Evolutionary conservation across 2,888 invertebrate species (phyloP).

Genomic region (Xylocampa areola): DNA sequence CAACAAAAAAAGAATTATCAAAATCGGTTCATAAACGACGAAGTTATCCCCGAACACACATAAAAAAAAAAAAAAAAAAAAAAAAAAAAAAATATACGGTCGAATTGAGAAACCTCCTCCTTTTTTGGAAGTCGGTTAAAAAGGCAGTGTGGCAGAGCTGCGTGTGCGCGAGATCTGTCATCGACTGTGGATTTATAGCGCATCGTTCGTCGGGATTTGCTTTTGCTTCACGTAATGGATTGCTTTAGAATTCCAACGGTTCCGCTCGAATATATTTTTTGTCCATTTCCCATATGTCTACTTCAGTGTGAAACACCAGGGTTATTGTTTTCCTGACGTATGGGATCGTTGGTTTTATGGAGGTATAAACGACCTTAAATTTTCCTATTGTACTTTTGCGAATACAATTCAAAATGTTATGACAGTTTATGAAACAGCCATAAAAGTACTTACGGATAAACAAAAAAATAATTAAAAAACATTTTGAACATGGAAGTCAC

Average conservation of each 20-base stretch:
- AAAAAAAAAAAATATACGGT: too few species aligned
- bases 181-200: conserved; percentile 71
- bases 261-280: conserved; percentile 59
- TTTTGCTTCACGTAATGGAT: conserved; percentile 68
- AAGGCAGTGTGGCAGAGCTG: conserved; percentile 62
- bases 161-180: conserved; percentile 71
- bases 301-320: conserved; percentile 55
- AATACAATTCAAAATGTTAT: conserved; percentile 30
- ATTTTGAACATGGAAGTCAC: conserved; percentile 18
- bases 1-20: too few species aligned
- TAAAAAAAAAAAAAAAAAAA: too few species aligned
- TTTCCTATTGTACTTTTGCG: conserved; percentile 30
- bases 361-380: conserved; percentile 45
- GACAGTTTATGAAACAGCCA: conserved; percentile 20
- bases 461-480: conserved; percentile 17
- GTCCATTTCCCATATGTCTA: conserved; percentile 61
- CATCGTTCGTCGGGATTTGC: conserved; percentile 71
- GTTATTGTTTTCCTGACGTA: conserved; percentile 59
- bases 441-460: conserved; percentile 6
- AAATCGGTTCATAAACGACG: too few species aligned
- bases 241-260: conserved; percentile 65
- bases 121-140: too few species aligned
- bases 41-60: too few species aligned
- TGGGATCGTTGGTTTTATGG: conserved; percentile 51
- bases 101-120: too few species aligned